A percentile compares a stretch with the other conserved stretches of the same genome.
phyloP scores from a whole-genome alignment of 2,113 vertebrate genomes.

The Mesembrinibis cayennensis region DNA sequence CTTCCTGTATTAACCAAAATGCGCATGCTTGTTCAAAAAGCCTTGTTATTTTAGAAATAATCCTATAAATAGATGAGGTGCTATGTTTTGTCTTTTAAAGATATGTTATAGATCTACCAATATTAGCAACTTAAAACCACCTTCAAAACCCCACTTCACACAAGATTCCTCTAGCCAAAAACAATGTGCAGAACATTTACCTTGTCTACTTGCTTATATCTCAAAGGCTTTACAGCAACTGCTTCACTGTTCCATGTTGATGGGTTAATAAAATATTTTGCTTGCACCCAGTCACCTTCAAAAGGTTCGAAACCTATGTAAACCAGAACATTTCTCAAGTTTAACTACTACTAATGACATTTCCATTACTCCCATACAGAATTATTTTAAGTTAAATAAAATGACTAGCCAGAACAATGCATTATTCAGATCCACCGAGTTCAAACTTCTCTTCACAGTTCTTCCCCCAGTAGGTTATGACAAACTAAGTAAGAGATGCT shows the following conservation, averaged over 20 bases:
- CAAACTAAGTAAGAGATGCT: accelerated
- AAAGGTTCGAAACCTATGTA: slow-evolving; percentile 83
- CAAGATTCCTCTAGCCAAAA: background rate
- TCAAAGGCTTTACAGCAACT: slow-evolving; percentile 83
- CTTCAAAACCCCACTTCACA: background rate
- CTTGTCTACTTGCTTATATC: slow-evolving; percentile 85
- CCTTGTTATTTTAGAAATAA: background rate
- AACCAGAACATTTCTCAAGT: background rate
- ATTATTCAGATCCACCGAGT: background rate
- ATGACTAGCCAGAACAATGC: background rate
- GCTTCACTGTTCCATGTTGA: slow-evolving; percentile 84
- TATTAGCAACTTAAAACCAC: background rate
- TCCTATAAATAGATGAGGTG: background rate
- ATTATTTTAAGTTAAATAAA: background rate
- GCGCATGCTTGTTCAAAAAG: background rate
- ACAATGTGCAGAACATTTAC: slow-evolving; percentile 49
- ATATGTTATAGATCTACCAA: background rate
- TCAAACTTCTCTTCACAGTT: background rate
- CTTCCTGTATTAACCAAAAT: background rate
- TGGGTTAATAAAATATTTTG: slow-evolving; percentile 83
- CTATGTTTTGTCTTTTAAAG: background rate
- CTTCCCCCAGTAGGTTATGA: background rate
- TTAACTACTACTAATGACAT: background rate
- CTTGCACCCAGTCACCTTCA: slow-evolving; percentile 94
- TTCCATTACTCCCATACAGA: background rate